Percentiles rank a stretch among this genome's conserved stretches.
Conservation (phyloP, 2,888 invertebrate species). For the Augochlorella aurata region DNA sequence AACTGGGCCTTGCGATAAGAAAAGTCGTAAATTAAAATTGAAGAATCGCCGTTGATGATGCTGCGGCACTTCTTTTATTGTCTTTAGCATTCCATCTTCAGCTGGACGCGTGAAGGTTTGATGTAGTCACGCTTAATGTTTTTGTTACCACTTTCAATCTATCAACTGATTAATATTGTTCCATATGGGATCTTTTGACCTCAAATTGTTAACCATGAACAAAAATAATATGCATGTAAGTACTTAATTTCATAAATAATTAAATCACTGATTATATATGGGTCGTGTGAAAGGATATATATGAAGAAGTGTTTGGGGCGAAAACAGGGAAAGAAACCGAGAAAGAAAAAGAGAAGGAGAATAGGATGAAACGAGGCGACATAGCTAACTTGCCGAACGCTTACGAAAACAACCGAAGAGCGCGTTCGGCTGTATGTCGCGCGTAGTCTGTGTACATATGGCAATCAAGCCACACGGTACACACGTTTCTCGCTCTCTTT, state of each 20-base stretch:
- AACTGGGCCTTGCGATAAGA: neutral
- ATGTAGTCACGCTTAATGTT: neutral
- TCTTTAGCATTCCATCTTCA: neutral
- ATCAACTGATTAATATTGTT: neutral
- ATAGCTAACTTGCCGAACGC: slow-evolving; percentile 56
- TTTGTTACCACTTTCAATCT: neutral
- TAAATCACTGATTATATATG: neutral
- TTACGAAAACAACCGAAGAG: slow-evolving; percentile 66
- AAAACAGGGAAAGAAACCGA: slow-evolving; percentile 40
- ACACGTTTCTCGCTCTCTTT: slow-evolving; percentile 66
- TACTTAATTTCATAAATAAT: neutral
- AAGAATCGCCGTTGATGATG: neutral
- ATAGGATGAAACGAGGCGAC: slow-evolving; percentile 54
- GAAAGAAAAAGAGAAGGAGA: slow-evolving; percentile 44
- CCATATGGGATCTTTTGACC: neutral
- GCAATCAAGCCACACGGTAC: slow-evolving; percentile 78
- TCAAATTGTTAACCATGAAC: neutral
- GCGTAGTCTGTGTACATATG: slow-evolving; percentile 79
- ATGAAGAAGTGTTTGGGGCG: slow-evolving; percentile 23
- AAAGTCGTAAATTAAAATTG: neutral
- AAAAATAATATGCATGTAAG: neutral
- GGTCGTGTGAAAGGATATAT: slow-evolving; percentile 48
- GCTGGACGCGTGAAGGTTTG: neutral
- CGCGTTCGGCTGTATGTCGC: slow-evolving; percentile 69
- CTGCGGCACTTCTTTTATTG: neutral